A percentile compares a stretch with the other conserved stretches of the same genome.
These are phyloP conservation scores for Heteronetta atricapilla DNA, from an alignment of 2,113 vertebrate genomes.

Conservation along the genomic window DNA sequence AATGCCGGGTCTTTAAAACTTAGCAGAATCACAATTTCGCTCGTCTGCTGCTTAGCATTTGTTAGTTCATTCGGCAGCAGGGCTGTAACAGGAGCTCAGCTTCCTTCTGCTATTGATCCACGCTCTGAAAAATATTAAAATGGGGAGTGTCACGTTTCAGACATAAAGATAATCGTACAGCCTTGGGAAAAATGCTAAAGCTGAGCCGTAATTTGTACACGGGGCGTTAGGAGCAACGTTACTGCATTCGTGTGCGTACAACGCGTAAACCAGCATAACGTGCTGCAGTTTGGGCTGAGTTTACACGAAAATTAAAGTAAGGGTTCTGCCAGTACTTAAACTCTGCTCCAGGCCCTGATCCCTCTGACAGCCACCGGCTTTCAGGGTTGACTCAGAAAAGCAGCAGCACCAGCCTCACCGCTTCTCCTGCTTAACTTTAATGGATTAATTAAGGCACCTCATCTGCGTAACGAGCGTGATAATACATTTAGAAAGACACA, in stretches of 20 bases:
- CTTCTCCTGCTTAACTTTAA: conserved; percentile 57
- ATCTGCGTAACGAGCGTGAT: conserved; percentile 55
- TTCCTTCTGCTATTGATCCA: not conserved
- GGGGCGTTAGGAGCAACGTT: not conserved
- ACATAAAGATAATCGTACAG: not conserved
- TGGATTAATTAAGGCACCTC: conserved; percentile 64
- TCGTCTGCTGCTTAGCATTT: not conserved
- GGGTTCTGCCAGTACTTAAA: not conserved
- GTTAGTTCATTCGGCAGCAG: not conserved
- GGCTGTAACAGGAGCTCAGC: not conserved
- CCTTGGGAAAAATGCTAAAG: not conserved
- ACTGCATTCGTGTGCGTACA: not conserved
- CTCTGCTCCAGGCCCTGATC: not conserved
- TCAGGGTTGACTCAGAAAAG: not conserved
- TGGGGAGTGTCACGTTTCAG: not conserved
- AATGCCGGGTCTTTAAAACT: not conserved
- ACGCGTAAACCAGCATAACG: rapidly evolving
- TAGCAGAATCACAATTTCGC: not conserved
- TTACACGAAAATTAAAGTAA: not conserved
- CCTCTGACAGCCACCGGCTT: not conserved
- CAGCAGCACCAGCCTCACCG: not conserved
- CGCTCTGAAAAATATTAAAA: not conserved
- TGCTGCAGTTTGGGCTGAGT: not conserved
- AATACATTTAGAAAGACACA: conserved; percentile 40
- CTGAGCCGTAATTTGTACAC: not conserved